Evolutionary conservation across 2,888 invertebrate genomes (phyloP), one percentile per base, ranked within the genome.

Genomic region (Perizoma flavofasciatum): DNA sequence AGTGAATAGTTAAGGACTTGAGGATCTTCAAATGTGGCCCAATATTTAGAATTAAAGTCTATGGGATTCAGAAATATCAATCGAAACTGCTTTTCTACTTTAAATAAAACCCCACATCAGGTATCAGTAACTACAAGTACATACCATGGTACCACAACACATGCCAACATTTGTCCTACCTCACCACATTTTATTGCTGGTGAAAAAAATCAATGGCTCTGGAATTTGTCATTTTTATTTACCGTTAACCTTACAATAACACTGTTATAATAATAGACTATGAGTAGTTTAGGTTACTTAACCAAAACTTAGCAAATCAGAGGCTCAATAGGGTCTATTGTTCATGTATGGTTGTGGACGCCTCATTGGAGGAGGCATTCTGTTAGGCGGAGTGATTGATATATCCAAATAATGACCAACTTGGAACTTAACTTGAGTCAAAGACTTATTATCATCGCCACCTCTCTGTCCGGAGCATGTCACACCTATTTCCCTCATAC

Each of bases 391-490:
- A 34, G 96, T 96, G 60, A 99, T 98, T 5, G 98, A 98, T 73
- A 99, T 99, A 85, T 99, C 99, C 85, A 99, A 93, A 85, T 97
- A 99, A 85, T 99, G 99, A 0, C 99, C 99, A 77, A 99, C 97
- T 73, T 96, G 96, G 82, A 99, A 98, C 77, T 98, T 95, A 0
- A 95, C 95, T 82, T 95, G 95, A 4, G 95, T 94, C 55, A 99
- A 92, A 0, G 98, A 98, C 88, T 98, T 98, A 62, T 95, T 95
- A 80, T 99, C 99, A 85, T 99, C 99, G 3, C 96, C 95, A 5
- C 98, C 98, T 75, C 97, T 96, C 79, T 96, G 97, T 2, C 97
- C 98, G 0, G 98, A 97, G 78, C 97, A 96, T 1, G 99, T 99
- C 0, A 96, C 96, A 8, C 99, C 99, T 69, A 99, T 98, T 79